These are phyloP conservation scores for Amazona ochrocephala DNA, from an alignment of 2,797 vertebrate genomes.

Conservation along the genomic window DNA sequence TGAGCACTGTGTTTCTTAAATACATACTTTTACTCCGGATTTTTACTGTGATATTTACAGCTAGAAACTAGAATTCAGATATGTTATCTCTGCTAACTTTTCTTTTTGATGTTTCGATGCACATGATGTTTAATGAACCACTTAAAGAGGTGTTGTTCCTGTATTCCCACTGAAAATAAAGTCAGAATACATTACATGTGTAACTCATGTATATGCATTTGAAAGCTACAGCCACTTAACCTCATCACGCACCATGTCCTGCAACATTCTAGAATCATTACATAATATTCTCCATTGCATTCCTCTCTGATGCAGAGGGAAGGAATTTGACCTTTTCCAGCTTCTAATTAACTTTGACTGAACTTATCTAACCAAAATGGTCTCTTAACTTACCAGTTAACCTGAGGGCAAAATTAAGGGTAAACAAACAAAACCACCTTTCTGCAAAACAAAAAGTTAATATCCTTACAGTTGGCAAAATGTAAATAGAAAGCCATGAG, in stretches of 20 bases:
- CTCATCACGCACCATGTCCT: background rate
- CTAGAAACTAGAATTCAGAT: background rate
- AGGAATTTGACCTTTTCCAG: background rate
- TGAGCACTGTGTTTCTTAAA: background rate
- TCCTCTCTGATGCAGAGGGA: background rate
- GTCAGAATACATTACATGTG: background rate
- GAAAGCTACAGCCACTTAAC: background rate
- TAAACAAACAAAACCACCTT: background rate
- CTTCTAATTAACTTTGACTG: background rate
- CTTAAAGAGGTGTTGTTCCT: background rate
- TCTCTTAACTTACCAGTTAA: background rate
- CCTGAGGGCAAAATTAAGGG: background rate
- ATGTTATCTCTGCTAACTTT: background rate
- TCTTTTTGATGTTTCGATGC: background rate
- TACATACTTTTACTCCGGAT: background rate
- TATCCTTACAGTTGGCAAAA: background rate
- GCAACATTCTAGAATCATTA: background rate
- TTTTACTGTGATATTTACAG: background rate
- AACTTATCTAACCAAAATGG: background rate
- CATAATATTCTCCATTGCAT: background rate
- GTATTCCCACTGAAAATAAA: background rate
- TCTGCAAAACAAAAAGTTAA: background rate
- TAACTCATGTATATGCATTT: background rate
- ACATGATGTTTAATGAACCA: background rate
- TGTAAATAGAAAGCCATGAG: accelerated